Base-by-base conservation (phyloP, 1,140 invertebrate species). In the Paraescarpia echinospica region DNA sequence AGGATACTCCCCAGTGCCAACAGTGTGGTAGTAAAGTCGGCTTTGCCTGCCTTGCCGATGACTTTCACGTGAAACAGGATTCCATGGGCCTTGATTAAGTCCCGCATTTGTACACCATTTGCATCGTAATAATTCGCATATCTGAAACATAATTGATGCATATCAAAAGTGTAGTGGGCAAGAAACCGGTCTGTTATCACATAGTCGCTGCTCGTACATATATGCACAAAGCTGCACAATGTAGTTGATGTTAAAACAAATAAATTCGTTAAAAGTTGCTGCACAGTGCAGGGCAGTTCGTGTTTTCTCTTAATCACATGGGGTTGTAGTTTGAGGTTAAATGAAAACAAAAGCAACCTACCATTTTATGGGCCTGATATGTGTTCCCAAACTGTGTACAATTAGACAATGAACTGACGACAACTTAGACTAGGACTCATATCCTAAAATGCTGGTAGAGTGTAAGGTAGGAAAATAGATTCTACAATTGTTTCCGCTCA, bases 1-100 rank as follows among this genome's bases (percentile, higher is more conserved):
- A 51, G 8, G 48, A 51, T 8, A 94, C 96, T 96, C 91, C 96
- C 97, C 93, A 97, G 94, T 93, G 97, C 97, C 4, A 96, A 92
- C 14, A 96, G 91, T 0, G 97, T 93, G 35, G 97, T 96, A 88
- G 96, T 94, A 48, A 96, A 90, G 93, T 94, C 95, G 93, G 97
- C 97, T 93, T 96, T 96, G 41, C 97, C 96, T 35, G 95, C 97
- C 88, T 94, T 92, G 1, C 97, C 97, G 41, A 96, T 94, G 0
- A 97, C 96, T 91, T 95, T 95, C 33, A 97, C 93, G n/a, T 97
- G 94, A 94, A 97, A 97, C 59, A 95, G 95, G 48, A 97, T 96
- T 4, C 97, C 97, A 94, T 95, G 97, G 0, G 96, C 96, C 95
- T 97, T 97, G 92, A 95, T 95, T 90, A 97, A 93, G 6, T 96